phyloP scores from a whole-genome alignment of 35 echinoderm and acorn worm genomes.

The Patiria miniata region DNA sequence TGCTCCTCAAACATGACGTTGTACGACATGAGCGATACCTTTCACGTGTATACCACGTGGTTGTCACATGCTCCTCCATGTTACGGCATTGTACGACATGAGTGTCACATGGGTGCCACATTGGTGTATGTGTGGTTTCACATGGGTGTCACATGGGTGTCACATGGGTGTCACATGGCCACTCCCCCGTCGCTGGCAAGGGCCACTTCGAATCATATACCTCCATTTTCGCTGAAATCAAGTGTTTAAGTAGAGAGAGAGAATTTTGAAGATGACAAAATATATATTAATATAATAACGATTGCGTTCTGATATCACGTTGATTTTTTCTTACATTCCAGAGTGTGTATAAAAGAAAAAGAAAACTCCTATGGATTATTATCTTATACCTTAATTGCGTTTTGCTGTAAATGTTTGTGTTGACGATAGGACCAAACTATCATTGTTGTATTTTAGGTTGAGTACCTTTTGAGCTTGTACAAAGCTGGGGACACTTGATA shows the following conservation, averaged over 20 bases:
- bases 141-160: no score
- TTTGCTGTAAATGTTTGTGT: slow-evolving; percentile 19
- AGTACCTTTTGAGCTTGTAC: slow-evolving; percentile 17
- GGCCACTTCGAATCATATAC: slow-evolving; percentile 16
- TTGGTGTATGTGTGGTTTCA: no score
- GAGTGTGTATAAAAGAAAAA: neutral
- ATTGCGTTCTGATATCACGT: slow-evolving; percentile 13
- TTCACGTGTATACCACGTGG: no score
- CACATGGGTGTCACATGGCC: no score
- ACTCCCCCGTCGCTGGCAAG: no score
- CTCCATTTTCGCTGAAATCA: slow-evolving; percentile 21
- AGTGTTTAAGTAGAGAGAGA: neutral
- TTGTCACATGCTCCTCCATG: no score
- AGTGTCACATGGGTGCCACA: no score
- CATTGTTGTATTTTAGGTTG: slow-evolving; percentile 8
- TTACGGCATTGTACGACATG: no score
- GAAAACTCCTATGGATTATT: slow-evolving; percentile 13
- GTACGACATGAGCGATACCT: no score
- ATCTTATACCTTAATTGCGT: slow-evolving; percentile 19
- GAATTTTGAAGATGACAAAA: neutral
- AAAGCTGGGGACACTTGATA: slow-evolving; percentile 5
- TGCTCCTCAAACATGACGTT: no score
- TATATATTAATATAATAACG: slow-evolving; percentile 15
- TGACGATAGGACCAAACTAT: slow-evolving; percentile 18
- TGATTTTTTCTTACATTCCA: slow-evolving; percentile 30